Percentiles rank a stretch among this genome's conserved stretches.
Evolutionary conservation across 2,113 vertebrate species (phyloP).

Genomic region (Podarcis muralis): DNA sequence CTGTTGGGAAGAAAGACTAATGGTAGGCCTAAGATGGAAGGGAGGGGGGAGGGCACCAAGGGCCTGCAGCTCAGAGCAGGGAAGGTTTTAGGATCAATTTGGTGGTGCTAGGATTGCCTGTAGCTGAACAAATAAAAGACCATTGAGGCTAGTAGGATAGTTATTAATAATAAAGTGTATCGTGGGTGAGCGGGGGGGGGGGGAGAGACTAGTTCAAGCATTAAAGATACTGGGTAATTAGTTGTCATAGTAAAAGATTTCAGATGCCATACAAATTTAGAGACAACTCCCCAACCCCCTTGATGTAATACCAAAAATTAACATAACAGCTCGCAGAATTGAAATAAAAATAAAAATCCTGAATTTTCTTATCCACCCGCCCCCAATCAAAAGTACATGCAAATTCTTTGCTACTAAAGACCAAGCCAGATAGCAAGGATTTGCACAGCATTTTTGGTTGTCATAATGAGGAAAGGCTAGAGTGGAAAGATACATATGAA

Average conservation of each 20-base stretch:
- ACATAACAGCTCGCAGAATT: background rate
- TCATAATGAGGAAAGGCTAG: background rate
- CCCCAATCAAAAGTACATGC: background rate
- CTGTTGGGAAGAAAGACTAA: conserved; percentile 65
- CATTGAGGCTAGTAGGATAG: conserved; percentile 35
- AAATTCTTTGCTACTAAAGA: too few species aligned
- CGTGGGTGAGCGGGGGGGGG: background rate
- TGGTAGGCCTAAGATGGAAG: conserved; percentile 45
- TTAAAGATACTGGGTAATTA: conserved; percentile 33
- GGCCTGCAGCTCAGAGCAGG: conserved; percentile 3
- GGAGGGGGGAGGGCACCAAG: conserved; percentile 51
- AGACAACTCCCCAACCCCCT: background rate
- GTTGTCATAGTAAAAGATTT: background rate
- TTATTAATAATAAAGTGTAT: conserved; percentile 38
- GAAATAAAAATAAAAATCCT: background rate
- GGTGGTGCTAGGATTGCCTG: conserved; percentile 35
- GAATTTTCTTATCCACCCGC: background rate
- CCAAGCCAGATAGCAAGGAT: background rate
- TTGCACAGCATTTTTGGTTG: background rate
- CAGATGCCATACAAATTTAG: background rate
- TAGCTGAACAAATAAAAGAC: conserved; percentile 19
- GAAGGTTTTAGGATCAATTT: conserved; percentile 57
- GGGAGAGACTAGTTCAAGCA: conserved; percentile 13
- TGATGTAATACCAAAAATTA: background rate
- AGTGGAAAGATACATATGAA: background rate